Base-by-base conservation (phyloP, 2,888 invertebrate genomes). In the Gymnoscelis rufifasciata region DNA sequence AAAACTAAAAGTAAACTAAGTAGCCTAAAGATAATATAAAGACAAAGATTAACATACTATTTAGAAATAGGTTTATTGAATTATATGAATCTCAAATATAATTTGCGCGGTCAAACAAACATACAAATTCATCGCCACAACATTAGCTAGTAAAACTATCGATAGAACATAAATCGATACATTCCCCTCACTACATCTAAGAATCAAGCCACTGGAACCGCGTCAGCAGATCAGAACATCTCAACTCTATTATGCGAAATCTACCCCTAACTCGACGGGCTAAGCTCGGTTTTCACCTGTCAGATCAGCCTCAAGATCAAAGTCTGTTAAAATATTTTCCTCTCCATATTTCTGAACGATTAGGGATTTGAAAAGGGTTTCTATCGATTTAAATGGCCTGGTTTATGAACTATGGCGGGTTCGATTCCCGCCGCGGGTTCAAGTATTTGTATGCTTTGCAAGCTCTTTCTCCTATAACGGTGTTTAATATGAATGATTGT, bases 281-380 rank as follows among this genome's bases (percentile, higher is more conserved):
- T 42, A 47, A 38, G 47, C 28, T 37, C 26, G 15, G 19, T 27
- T 41, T 41, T 36, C 29, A 33, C 33, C 19, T 35, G 35, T 19
- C 45, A 23, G 14, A 19, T 27, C 12, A 27, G 4, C 38, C 7
- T 6, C 5, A 12, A 28, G 35, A 8, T 26, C 4, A 29, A 8
- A 11, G 27, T 43, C 37, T 30, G 43, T 43, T 43, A 38, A 30
- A 38, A 45, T 45, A 29, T 39, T 39, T 45, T 40, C 15, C 35
- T 11, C 7, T 46, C 27, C 33, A 44, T 38, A 27, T 38, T 38
- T 44, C 38, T 39, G 24, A 41, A 33, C 31, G 40, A 35, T 35
- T 35, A 35, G 2, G 7, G 19, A 15, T 7, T 35, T 35, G 35
- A 33, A 33, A 29, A 31, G 31, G 8, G 6, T 33, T 33, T 33